Evolutionary conservation across 2,113 vertebrate species (phyloP).

Genomic region (Anhinga anhinga): DNA sequence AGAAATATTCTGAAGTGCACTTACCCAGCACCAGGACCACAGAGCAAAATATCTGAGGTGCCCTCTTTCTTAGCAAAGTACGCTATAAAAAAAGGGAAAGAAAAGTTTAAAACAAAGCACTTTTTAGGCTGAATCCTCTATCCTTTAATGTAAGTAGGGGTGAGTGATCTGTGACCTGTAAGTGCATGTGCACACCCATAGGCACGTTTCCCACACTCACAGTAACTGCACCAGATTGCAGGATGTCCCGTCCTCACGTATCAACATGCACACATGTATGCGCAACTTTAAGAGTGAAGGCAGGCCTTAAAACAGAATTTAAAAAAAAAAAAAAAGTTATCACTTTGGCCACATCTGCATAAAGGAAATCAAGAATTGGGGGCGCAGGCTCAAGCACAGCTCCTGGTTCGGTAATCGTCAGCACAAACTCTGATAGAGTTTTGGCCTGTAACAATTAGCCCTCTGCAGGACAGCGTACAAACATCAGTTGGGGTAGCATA

Average conservation of each 20-base stretch:
- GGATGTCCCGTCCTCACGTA: neutral
- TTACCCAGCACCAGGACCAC: conserved; percentile 88
- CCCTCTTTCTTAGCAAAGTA: conserved; percentile 78
- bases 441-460: rapidly evolving
- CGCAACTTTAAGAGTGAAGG: neutral
- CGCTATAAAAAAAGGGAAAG: conserved; percentile 44
- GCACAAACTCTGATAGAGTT: neutral
- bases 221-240: neutral
- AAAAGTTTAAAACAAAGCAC: neutral
- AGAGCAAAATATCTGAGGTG: conserved; percentile 86
- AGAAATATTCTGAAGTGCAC: conserved; percentile 34
- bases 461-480: neutral
- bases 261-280: neutral
- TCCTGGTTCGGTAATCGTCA: neutral
- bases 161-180: neutral
- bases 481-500: too few species aligned
- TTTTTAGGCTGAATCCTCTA: neutral
- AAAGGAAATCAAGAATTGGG: neutral
- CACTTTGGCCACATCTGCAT: neutral
- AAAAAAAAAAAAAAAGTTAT: neutral
- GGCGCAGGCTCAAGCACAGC: neutral
- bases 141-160: neutral
- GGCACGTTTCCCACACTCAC: neutral
- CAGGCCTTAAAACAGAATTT: neutral
- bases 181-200: rapidly evolving